Percentiles rank a stretch among this genome's conserved stretches.
These are phyloP conservation scores for Oryzias dopingdopingensis DNA, from an alignment of 2,797 vertebrate species.

Conservation along the genomic window DNA sequence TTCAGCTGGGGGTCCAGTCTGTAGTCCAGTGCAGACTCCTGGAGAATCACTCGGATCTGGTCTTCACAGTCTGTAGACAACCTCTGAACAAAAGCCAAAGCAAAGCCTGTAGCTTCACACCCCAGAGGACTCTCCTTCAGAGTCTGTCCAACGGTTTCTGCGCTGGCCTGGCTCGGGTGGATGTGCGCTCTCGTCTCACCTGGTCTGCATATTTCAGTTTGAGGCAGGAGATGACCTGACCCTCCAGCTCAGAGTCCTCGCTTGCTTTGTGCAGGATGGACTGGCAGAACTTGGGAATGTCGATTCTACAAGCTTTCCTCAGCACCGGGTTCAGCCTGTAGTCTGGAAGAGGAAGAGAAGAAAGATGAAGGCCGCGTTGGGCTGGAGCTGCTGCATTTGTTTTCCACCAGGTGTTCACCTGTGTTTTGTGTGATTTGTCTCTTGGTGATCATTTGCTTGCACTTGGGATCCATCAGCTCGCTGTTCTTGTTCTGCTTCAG, in stretches of 20 bases:
- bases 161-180: too few relatives aligned
- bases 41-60: slow-evolving; percentile 92
- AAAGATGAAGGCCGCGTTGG: background rate
- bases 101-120: background rate
- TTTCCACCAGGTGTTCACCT: slow-evolving; percentile 66
- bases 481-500: slow-evolving; percentile 98
- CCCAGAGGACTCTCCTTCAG: too few relatives aligned
- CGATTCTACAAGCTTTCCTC: slow-evolving; percentile 93
- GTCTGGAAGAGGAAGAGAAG: slow-evolving; percentile 70
- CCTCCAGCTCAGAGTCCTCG: slow-evolving; percentile 91
- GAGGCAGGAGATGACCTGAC: slow-evolving; percentile 92
- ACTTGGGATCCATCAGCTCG: slow-evolving; percentile 97
- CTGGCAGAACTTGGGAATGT: slow-evolving; percentile 97
- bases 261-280: slow-evolving; percentile 86
- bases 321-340: slow-evolving; percentile 92
- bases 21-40: slow-evolving; percentile 95
- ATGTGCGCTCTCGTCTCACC: slow-evolving; percentile 61
- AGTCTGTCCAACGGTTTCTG: too few relatives aligned
- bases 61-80: slow-evolving; percentile 95
- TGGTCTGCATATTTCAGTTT: slow-evolving; percentile 94
- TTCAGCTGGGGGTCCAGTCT: slow-evolving; percentile 94
- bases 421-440: slow-evolving; percentile 97
- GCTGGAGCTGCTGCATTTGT: background rate
- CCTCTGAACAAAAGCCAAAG: slow-evolving; percentile 71
- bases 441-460: slow-evolving; percentile 98